These are phyloP conservation scores for Barbus barbus DNA, from an alignment of 2,113 vertebrate species.

Conservation along the genomic window DNA sequence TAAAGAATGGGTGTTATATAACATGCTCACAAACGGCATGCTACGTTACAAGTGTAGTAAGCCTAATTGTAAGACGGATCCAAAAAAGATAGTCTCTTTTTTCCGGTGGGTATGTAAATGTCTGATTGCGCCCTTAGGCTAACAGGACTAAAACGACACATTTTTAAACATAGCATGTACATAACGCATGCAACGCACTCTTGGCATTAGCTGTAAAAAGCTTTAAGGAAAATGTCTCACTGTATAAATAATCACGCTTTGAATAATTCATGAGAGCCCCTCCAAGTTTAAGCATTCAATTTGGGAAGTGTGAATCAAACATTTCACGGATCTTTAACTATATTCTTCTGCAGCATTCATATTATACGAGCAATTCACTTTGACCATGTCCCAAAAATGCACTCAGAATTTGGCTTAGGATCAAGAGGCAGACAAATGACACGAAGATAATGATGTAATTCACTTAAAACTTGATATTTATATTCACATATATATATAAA, in stretches of 20 bases:
- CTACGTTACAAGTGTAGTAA: no score
- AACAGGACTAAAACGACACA: neutral
- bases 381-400: slow-evolving; percentile 9
- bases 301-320: slow-evolving; percentile 25
- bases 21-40: neutral
- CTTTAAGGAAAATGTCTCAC: slow-evolving; percentile 33
- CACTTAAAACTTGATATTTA: no score
- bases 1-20: slow-evolving; percentile 4
- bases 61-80: no score
- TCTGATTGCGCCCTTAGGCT: neutral
- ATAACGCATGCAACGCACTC: neutral
- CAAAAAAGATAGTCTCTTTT: neutral
- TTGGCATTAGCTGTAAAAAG: slow-evolving; percentile 31
- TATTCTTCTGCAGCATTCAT: neutral
- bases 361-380: slow-evolving; percentile 21
- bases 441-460: neutral
- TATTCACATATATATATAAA: no score
- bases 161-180: neutral
- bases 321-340: slow-evolving; percentile 44
- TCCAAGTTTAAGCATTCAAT: neutral
- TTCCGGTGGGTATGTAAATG: neutral
- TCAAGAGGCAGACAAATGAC: slow-evolving; percentile 36
- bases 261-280: slow-evolving; percentile 45
- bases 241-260: slow-evolving; percentile 36
- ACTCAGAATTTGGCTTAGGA: slow-evolving; percentile 37